Evolutionary conservation across 2,888 invertebrate species (phyloP).

Genomic region (Anoncus sp.): DNA sequence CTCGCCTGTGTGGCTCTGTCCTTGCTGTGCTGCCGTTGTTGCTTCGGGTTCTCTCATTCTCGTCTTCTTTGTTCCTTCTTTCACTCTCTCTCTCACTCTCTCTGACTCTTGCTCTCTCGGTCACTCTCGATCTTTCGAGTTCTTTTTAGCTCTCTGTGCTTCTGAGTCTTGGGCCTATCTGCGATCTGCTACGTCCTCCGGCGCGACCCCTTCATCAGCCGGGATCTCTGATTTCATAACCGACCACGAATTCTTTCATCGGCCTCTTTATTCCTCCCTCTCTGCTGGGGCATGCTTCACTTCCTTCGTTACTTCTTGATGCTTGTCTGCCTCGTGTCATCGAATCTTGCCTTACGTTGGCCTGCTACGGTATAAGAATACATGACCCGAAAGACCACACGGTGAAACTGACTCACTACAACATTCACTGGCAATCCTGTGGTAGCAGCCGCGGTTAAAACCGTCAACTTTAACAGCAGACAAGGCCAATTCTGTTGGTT

Average conservation of each 20-base stretch:
- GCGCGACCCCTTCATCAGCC: constrained; percentile 46
- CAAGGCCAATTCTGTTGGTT: constrained; percentile 17
- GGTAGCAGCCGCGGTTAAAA: constrained; percentile 32
- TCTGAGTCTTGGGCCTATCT: constrained; percentile 54
- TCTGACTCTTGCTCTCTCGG: constrained; percentile 16
- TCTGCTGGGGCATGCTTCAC: constrained; percentile 38
- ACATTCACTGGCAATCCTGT: constrained; percentile 33
- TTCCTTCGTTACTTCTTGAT: constrained; percentile 42
- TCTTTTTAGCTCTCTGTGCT: constrained; percentile 37
- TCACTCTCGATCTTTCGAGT: constrained; percentile 27
- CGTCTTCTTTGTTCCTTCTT: constrained; percentile 16
- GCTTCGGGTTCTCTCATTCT: constrained; percentile 27
- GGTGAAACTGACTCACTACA: constrained; percentile 39
- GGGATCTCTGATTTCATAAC: constrained; percentile 67
- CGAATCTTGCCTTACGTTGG: constrained; percentile 41
- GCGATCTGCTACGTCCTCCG: constrained; percentile 61
- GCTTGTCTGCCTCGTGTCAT: constrained; percentile 50
- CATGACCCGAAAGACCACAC: constrained; percentile 19
- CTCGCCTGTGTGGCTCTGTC: constrained; percentile 48
- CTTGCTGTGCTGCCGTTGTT: constrained; percentile 29
- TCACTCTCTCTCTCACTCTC: constrained; percentile 30
- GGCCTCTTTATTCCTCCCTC: constrained; percentile 51
- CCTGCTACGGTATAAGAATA: background rate
- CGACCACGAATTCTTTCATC: constrained; percentile 67
- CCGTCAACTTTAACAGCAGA: constrained; percentile 38